Conservation (phyloP, 2,113 vertebrate genomes). For the Thamnaconus septentrionalis region DNA sequence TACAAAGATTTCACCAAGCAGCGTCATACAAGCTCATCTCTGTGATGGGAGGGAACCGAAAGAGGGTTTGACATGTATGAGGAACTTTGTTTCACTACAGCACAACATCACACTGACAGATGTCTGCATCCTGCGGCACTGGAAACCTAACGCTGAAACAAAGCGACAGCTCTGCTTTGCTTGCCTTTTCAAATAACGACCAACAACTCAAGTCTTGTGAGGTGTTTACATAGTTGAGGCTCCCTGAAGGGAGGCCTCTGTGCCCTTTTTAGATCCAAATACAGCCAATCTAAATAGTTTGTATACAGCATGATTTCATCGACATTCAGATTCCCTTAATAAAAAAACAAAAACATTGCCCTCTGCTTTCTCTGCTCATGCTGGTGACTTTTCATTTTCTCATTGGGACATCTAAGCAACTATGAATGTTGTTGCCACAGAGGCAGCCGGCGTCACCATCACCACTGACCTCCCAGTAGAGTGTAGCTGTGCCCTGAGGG, state of each 20-base stretch:
- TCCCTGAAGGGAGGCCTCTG: neutral
- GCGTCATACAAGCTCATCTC: neutral
- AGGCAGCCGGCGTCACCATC: constrained; percentile 52
- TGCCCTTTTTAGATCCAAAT: constrained; percentile 3
- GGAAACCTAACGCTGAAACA: constrained; percentile 45
- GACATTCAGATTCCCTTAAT: too few species aligned
- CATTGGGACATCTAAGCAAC: neutral
- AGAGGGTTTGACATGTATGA: constrained; percentile 1
- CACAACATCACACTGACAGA: constrained; percentile 39
- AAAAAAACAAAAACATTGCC: too few species aligned
- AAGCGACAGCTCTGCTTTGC: constrained; percentile 58
- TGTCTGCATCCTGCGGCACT: constrained; percentile 39
- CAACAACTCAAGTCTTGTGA: constrained; percentile 22
- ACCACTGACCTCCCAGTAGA: constrained; percentile 53
- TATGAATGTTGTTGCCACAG: constrained; percentile 39
- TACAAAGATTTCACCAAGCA: too few species aligned
- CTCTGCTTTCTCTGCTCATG: neutral
- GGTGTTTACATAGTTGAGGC: constrained; percentile 9
- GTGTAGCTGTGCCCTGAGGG: constrained; percentile 38
- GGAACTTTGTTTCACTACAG: constrained; percentile 19
- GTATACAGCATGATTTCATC: too few species aligned
- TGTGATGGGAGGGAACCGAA: neutral
- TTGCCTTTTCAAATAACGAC: constrained; percentile 57
- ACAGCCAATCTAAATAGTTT: neutral
- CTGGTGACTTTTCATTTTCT: constrained; percentile 11